Evolutionary conservation across 1,140 invertebrate species (phyloP).

Genomic region (Rhizoglyphus robini): DNA sequence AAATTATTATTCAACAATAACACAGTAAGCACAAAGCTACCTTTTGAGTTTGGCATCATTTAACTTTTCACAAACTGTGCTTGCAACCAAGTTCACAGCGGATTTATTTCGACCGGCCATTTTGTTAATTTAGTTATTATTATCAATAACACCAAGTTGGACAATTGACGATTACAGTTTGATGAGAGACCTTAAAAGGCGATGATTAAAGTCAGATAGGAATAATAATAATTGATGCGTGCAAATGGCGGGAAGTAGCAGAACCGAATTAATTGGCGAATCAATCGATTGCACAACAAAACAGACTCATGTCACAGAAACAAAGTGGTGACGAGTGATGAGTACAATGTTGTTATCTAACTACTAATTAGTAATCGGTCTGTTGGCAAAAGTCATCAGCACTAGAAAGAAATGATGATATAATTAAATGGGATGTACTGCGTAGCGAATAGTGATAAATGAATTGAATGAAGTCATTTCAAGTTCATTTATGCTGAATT

Average conservation of each 20-base stretch:
- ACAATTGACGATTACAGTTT: no score
- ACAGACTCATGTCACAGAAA: background rate
- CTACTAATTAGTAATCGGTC: background rate
- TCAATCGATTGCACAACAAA: background rate
- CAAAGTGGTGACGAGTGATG: background rate
- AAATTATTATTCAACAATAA: background rate
- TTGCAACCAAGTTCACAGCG: background rate
- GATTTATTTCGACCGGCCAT: background rate
- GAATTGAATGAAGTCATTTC: background rate
- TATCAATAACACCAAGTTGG: no score
- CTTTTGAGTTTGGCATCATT: slow-evolving; percentile 12
- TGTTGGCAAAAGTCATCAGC: background rate
- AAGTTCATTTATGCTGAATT: background rate
- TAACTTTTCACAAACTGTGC: slow-evolving; percentile 8
- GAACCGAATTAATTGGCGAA: background rate
- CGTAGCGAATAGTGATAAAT: no score
- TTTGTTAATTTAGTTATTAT: background rate
- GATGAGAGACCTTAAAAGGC: background rate
- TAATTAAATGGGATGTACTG: background rate
- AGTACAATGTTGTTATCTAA: background rate
- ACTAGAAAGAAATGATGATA: background rate
- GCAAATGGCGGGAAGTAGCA: no score
- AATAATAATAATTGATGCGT: background rate
- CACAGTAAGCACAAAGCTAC: background rate
- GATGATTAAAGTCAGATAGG: background rate